These are phyloP conservation scores for Paguma larvata DNA, from an alignment of 2,797 vertebrate genomes.

Conservation along the genomic window DNA sequence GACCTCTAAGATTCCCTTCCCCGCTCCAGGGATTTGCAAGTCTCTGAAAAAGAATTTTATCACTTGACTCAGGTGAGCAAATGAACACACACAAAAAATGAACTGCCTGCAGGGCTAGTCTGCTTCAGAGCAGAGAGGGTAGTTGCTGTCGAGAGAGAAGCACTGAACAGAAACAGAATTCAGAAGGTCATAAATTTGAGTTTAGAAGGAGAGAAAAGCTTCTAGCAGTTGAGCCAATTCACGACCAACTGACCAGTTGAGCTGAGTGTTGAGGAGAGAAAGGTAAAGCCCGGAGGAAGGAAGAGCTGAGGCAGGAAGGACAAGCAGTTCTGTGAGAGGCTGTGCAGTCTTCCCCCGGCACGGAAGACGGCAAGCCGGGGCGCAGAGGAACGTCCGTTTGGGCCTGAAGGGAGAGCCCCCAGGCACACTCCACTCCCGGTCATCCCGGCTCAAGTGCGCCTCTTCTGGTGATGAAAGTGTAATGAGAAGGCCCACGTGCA, in stretches of 20 bases:
- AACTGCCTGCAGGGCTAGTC: not conserved
- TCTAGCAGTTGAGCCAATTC: not conserved
- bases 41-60: not conserved
- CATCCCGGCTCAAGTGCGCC: not conserved
- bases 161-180: slow-evolving; percentile 11
- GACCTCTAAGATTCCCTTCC: slow-evolving; percentile 36
- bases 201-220: slow-evolving; percentile 44
- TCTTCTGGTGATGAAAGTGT: not conserved
- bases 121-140: slow-evolving; percentile 5
- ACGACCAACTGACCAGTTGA: not conserved
- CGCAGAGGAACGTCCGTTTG: not conserved
- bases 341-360: not conserved
- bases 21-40: slow-evolving; percentile 9
- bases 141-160: slow-evolving; percentile 2
- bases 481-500: not conserved
- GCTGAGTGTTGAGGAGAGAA: not conserved
- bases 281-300: not conserved
- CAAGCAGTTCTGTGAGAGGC: not conserved
- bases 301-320: not conserved
- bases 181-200: not conserved
- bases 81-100: not conserved
- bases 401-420: not conserved
- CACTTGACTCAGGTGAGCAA: slow-evolving; percentile 40
- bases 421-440: not conserved
- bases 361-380: not conserved